A percentile compares a stretch with the other conserved stretches of the same genome.
phyloP scores from a whole-genome alignment of 1,140 invertebrate species.

The Drosophila nannoptera region DNA sequence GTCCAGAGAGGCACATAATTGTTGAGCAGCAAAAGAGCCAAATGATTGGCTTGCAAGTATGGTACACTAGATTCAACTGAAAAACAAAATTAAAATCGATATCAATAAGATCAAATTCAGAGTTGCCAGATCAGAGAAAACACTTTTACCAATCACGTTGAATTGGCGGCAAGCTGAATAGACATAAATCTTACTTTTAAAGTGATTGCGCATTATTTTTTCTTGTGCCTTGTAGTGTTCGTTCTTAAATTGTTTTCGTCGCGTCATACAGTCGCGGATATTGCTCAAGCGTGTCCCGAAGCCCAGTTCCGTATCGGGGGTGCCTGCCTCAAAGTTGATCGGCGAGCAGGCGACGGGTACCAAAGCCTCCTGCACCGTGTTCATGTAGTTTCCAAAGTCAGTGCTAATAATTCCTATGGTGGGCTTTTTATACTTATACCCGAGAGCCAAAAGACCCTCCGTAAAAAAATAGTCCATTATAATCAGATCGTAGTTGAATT shows the following conservation, averaged over 20 bases:
- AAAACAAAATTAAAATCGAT: constrained; percentile 11
- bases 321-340: constrained; percentile 48
- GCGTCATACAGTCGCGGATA: constrained; percentile 46
- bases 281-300: constrained; percentile 53
- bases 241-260: constrained; percentile 52
- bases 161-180: not conserved
- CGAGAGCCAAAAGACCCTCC: constrained; percentile 78
- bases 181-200: constrained; percentile 48
- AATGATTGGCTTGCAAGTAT: constrained; percentile 80
- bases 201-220: constrained; percentile 62
- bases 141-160: constrained; percentile 16
- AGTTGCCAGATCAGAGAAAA: constrained; percentile 4
- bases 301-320: constrained; percentile 11
- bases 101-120: not conserved
- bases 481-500: constrained; percentile 80
- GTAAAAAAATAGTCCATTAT: constrained; percentile 79
- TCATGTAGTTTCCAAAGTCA: constrained; percentile 71
- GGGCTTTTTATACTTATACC: constrained; percentile 76
- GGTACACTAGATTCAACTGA: constrained; percentile 68
- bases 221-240: constrained; percentile 62
- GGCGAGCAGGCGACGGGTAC: constrained; percentile 70
- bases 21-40: constrained; percentile 76
- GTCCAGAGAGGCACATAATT: constrained; percentile 73
- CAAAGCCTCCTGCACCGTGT: constrained; percentile 60
- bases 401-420: constrained; percentile 75